Percentiles rank a stretch among this genome's conserved stretches.
Evolutionary conservation across 2,888 invertebrate species (phyloP).

Genomic region (Drosophila emarginata): DNA sequence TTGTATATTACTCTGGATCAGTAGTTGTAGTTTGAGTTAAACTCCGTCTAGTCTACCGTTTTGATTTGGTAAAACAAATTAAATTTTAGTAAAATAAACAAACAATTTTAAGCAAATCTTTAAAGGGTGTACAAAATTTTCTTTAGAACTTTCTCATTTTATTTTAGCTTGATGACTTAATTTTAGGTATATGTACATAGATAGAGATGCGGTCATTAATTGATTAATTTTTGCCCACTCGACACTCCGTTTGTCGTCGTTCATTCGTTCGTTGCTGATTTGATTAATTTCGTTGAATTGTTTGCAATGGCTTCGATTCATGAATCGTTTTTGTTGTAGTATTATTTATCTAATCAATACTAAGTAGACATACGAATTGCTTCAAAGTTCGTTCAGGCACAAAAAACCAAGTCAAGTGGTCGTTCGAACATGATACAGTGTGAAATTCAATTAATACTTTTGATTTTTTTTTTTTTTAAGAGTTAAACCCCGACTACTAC

Average conservation of each 20-base stretch:
- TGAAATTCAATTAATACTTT: slow-evolving; percentile 34
- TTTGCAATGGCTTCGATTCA: slow-evolving; percentile 9
- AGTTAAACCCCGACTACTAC: neutral
- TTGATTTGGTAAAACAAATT: too few relatives aligned
- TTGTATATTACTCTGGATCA: too few relatives aligned
- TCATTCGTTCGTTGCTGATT: neutral
- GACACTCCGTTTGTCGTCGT: slow-evolving; percentile 21
- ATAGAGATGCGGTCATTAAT: slow-evolving; percentile 24
- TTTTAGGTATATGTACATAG: slow-evolving; percentile 7
- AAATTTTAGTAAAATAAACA: too few relatives aligned
- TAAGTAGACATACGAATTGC: slow-evolving; percentile 1
- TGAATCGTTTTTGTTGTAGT: neutral
- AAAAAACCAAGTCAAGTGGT: slow-evolving; percentile 18
- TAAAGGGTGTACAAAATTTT: neutral
- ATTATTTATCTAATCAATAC: slow-evolving; percentile 25
- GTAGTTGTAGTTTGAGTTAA: too few relatives aligned
- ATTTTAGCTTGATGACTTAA: slow-evolving; percentile 35
- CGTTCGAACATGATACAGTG: slow-evolving; percentile 31
- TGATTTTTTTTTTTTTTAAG: slow-evolving; percentile 27
- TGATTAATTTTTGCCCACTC: slow-evolving; percentile 25
- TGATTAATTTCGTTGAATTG: slow-evolving; percentile 12
- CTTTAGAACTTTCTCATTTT: neutral
- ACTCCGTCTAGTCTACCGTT: too few relatives aligned
- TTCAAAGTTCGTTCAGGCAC: slow-evolving; percentile 18
- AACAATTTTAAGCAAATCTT: neutral